phyloP scores from a whole-genome alignment of 92 coral and sea anemone species.

The Phymanthus crucifer region DNA sequence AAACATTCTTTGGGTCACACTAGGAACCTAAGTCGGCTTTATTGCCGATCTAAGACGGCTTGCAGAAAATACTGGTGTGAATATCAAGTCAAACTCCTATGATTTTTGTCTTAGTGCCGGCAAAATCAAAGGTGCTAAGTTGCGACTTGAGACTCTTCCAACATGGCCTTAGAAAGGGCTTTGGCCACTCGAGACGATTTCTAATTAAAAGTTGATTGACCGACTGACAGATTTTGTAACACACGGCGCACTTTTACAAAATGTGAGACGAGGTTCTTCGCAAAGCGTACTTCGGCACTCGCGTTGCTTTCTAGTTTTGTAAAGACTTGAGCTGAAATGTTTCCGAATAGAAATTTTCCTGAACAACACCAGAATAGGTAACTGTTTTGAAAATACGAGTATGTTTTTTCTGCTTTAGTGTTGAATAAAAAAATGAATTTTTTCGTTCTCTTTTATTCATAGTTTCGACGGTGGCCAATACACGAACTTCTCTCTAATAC shows the following conservation, averaged over 20 bases:
- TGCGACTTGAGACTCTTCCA: no score
- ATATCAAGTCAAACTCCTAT: no score
- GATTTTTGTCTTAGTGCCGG: no score
- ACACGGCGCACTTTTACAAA: not conserved
- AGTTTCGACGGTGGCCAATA: not conserved
- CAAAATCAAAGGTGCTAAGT: no score
- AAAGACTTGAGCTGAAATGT: not conserved
- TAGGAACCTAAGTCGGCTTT: no score
- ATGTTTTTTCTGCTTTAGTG: not conserved
- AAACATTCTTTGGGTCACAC: no score
- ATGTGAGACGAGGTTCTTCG: not conserved
- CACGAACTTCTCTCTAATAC: not conserved
- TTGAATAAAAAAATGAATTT: not conserved
- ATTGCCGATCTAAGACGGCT: no score
- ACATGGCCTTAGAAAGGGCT: no score
- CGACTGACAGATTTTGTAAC: not conserved
- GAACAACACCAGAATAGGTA: not conserved
- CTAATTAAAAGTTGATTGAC: not conserved
- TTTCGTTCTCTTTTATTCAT: not conserved
- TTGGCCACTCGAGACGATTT: no score
- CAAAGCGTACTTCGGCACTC: not conserved
- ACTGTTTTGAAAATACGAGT: not conserved
- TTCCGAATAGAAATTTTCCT: not conserved
- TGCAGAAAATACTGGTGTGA: no score
- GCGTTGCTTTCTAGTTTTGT: not conserved